phyloP scores from a whole-genome alignment of 2,113 vertebrate genomes.

The Neoarius graeffei region DNA sequence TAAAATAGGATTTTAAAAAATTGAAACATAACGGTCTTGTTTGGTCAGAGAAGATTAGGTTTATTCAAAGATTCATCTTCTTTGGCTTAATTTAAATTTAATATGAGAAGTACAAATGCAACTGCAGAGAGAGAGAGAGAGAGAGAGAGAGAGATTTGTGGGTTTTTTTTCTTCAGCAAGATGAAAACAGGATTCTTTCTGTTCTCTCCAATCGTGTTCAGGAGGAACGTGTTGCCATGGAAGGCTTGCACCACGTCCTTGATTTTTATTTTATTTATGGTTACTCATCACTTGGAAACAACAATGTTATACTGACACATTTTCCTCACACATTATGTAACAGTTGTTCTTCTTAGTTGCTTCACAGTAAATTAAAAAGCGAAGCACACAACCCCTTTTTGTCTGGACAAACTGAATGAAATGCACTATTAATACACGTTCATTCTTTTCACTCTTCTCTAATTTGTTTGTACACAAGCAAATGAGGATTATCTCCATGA shows the following conservation, averaged over 20 bases:
- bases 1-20: neutral
- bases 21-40: neutral
- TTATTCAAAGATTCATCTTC: neutral
- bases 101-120: neutral
- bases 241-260: slow-evolving; percentile 33
- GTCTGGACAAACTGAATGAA: neutral
- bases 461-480: slow-evolving; percentile 7
- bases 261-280: slow-evolving; percentile 32
- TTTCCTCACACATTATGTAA: slow-evolving; percentile 33
- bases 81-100: neutral
- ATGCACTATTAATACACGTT: neutral
- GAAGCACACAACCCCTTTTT: neutral
- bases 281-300: slow-evolving; percentile 42
- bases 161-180: neutral
- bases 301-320: slow-evolving; percentile 28
- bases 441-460: slow-evolving; percentile 1
- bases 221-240: slow-evolving; percentile 47
- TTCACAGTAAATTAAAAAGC: slow-evolving; percentile 1
- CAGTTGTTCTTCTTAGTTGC: neutral
- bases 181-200: neutral
- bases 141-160: neutral
- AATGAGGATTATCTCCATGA: neutral
- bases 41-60: slow-evolving; percentile 2
- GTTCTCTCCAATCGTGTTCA: slow-evolving; percentile 14
- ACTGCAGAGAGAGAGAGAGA: neutral